phyloP scores from a whole-genome alignment of 1,140 invertebrate species.

The Drosophila nikananu region DNA sequence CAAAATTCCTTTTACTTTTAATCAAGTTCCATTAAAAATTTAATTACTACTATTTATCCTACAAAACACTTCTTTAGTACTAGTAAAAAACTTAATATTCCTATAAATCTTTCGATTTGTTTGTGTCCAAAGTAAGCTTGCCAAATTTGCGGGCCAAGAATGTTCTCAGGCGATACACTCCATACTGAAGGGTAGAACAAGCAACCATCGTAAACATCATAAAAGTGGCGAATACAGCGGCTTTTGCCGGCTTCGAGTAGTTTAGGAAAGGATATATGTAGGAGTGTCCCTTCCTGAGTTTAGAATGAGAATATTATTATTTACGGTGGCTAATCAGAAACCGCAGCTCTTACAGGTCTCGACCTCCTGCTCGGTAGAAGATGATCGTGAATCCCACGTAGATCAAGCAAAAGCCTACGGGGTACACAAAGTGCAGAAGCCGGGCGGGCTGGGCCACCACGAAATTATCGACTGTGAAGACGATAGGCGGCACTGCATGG shows the following conservation, averaged over 20 bases:
- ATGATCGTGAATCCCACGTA: conserved; percentile 89
- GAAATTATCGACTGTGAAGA: conserved; percentile 90
- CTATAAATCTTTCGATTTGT: not conserved
- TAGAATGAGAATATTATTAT: not conserved
- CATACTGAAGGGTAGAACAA: conserved; percentile 38
- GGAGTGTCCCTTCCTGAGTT: conserved; percentile 16
- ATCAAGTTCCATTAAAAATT: not conserved
- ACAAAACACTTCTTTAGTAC: not conserved
- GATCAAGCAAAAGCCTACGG: conserved; percentile 86
- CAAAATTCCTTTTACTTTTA: not conserved
- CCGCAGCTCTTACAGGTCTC: conserved; percentile 85
- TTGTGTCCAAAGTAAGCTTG: conserved; percentile 1
- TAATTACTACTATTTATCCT: not conserved
- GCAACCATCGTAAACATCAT: not conserved
- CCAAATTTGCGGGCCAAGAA: conserved; percentile 37
- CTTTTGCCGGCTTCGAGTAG: not conserved
- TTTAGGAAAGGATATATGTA: conserved; percentile 47
- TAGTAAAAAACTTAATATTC: not conserved
- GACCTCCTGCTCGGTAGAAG: conserved; percentile 90
- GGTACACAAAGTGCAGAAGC: conserved; percentile 89
- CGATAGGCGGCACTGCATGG: conserved; percentile 89
- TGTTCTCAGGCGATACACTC: conserved; percentile 49
- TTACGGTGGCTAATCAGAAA: not conserved
- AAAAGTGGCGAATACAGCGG: rapidly evolving
- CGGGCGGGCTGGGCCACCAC: conserved; percentile 89